These are phyloP conservation scores for Cheirogaleus medius DNA, from an alignment of 2,113 vertebrate species.

Conservation along the genomic window DNA sequence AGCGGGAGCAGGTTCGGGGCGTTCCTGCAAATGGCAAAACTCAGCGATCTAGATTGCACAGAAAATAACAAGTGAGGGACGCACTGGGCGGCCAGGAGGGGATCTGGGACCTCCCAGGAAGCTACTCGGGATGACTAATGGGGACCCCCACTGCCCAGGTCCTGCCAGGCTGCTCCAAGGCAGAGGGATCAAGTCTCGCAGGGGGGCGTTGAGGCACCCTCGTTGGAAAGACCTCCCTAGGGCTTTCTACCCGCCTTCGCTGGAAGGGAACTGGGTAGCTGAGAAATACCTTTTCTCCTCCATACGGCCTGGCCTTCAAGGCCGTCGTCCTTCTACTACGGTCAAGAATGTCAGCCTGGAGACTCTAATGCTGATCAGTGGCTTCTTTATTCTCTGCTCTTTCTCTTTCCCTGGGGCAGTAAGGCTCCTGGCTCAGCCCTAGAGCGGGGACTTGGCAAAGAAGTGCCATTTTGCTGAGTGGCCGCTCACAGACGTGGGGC, in stretches of 20 bases:
- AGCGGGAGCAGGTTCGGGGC: too few species aligned
- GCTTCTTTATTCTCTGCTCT: conserved; percentile 38
- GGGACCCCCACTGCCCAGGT: background rate
- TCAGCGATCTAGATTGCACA: background rate
- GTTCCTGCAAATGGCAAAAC: background rate
- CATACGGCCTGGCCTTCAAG: background rate
- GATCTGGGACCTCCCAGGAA: background rate
- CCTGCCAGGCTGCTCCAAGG: background rate
- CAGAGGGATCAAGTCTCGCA: background rate
- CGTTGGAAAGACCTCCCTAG: background rate
- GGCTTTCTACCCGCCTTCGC: background rate
- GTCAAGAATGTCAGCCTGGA: conserved; percentile 9
- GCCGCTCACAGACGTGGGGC: background rate
- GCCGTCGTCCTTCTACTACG: background rate
- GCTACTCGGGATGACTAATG: background rate
- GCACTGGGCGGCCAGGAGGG: background rate
- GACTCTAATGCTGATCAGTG: conserved; percentile 9
- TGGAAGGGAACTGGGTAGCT: background rate
- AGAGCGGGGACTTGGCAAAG: background rate
- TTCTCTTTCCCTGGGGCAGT: conserved; percentile 1
- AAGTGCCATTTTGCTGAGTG: background rate
- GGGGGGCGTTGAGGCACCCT: background rate
- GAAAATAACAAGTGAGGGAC: background rate
- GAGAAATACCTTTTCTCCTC: background rate
- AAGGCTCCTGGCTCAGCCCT: conserved; percentile 19